Evolutionary conservation across 1,140 invertebrate species (phyloP).

Genomic region (Ips nitidus): DNA sequence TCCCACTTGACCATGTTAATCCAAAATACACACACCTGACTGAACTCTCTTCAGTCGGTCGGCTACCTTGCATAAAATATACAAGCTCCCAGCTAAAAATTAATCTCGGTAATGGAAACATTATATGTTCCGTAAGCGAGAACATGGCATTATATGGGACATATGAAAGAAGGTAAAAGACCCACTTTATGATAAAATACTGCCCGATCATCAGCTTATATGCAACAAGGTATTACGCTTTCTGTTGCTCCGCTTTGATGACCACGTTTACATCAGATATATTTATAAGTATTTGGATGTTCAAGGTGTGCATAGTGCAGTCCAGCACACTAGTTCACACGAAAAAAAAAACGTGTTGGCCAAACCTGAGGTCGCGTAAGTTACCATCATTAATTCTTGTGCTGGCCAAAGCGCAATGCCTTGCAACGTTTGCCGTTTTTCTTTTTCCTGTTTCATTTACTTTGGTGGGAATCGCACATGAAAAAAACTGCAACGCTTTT

Average conservation of each 20-base stretch:
- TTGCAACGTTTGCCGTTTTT: too few species aligned
- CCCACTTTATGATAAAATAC: slow-evolving; percentile 31
- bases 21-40: background rate
- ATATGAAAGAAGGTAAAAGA: slow-evolving; percentile 26
- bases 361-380: too few species aligned
- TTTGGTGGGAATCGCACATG: too few species aligned
- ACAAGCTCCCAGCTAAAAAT: background rate
- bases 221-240: slow-evolving; percentile 7
- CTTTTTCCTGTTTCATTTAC: too few species aligned
- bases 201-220: slow-evolving; percentile 27
- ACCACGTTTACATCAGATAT: slow-evolving; percentile 15
- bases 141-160: slow-evolving; percentile 11
- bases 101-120: slow-evolving; percentile 11
- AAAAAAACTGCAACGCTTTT: too few species aligned
- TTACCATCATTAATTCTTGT: too few species aligned
- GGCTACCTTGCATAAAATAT: slow-evolving; percentile 3
- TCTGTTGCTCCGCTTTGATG: background rate
- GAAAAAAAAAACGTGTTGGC: too few species aligned
- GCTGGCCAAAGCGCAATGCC: too few species aligned
- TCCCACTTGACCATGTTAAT: background rate
- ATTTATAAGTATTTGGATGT: too few species aligned
- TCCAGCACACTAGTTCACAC: too few species aligned
- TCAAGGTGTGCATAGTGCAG: too few species aligned
- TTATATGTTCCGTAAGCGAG: slow-evolving; percentile 16
- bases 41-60: slow-evolving; percentile 3